phyloP scores from a whole-genome alignment of 2,888 invertebrate genomes.

The Campoplex nolae region DNA sequence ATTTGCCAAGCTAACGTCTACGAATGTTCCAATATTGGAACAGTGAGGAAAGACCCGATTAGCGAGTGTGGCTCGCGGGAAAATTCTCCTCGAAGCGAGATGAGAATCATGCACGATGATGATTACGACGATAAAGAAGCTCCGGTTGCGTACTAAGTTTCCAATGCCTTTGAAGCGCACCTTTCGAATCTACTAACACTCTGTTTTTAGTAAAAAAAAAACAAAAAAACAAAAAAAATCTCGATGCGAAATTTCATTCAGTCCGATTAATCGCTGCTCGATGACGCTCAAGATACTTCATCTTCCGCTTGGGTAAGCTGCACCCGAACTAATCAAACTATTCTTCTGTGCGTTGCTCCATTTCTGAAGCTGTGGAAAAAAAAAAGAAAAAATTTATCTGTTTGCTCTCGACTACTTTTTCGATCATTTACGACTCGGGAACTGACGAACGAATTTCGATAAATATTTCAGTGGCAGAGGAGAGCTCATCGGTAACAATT shows the following conservation, averaged over 20 bases:
- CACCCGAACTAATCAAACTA: neutral
- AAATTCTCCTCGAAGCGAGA: conserved; percentile 42
- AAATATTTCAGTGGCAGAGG: neutral
- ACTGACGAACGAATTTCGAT: neutral
- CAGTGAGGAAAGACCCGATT: conserved; percentile 70
- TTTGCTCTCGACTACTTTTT: neutral
- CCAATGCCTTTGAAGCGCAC: neutral
- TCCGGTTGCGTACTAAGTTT: neutral
- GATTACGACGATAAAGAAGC: conserved; percentile 20
- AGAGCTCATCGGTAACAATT: neutral
- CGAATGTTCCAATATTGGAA: conserved; percentile 73
- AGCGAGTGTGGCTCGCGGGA: conserved; percentile 46
- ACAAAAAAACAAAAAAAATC: neutral
- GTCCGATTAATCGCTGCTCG: conserved; percentile 29
- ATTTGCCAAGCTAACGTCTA: conserved; percentile 68
- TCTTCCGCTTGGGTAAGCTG: neutral
- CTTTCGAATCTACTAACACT: neutral
- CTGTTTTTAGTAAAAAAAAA: conserved; percentile 19
- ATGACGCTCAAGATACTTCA: conserved; percentile 9
- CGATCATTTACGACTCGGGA: neutral
- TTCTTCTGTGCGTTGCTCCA: neutral
- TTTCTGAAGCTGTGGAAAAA: neutral
- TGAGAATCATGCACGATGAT: neutral
- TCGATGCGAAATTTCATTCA: neutral
- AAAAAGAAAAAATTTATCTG: neutral